Conservation (phyloP, 2,113 vertebrate genomes). For the Hyperoodon ampullatus region DNA sequence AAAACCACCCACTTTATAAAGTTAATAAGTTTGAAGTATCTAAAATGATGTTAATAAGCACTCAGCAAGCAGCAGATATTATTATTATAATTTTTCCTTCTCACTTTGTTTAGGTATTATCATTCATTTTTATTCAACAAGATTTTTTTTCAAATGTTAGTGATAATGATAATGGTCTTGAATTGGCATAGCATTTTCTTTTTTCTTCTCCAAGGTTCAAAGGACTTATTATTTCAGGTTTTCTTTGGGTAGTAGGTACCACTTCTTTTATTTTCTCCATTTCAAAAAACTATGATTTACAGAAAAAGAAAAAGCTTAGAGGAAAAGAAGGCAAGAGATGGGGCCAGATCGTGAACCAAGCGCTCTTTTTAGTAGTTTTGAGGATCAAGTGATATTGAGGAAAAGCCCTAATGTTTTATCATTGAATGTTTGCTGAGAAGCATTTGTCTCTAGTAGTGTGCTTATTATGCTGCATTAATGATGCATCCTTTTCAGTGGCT, state of each 20-base stretch:
- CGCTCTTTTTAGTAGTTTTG: background rate
- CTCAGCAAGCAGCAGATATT: background rate
- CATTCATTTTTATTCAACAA: constrained; percentile 11
- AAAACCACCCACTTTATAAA: background rate
- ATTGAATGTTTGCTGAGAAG: background rate
- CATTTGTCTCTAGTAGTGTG: background rate
- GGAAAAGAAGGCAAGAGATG: background rate
- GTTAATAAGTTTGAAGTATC: background rate
- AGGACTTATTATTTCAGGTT: background rate
- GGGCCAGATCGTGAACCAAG: background rate
- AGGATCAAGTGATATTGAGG: background rate
- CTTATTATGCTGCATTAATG: background rate
- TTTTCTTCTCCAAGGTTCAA: background rate
- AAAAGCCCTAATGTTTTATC: background rate
- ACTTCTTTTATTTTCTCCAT: constrained; percentile 1
- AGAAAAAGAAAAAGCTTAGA: background rate
- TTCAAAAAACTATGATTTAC: background rate
- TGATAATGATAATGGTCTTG: background rate
- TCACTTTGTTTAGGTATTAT: background rate
- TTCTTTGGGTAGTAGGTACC: background rate
- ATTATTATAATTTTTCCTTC: background rate
- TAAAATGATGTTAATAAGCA: background rate
- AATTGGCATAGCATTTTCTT: background rate
- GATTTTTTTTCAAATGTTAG: background rate
- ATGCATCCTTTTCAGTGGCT: background rate